Conservation (phyloP, 37 sponge, comb jelly and placozoan genomes). For the Oscarella lobularis region DNA sequence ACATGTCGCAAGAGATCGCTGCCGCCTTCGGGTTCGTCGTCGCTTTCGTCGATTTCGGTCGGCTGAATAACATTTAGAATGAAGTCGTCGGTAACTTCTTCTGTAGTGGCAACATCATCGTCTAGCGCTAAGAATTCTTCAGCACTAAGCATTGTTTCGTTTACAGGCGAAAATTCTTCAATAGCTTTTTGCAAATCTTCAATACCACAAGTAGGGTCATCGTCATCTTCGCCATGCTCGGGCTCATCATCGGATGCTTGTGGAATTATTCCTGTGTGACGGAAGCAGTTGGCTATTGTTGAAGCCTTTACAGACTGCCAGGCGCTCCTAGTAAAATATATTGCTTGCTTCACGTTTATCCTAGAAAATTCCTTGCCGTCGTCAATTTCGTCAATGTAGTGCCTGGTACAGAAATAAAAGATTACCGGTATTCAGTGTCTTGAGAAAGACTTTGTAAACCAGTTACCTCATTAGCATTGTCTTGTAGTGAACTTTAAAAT, state of each 20-base stretch:
- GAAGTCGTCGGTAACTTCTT: not conserved
- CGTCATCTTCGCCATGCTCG: too few relatives aligned
- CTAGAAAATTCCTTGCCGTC: not conserved
- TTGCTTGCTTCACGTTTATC: constrained; percentile 6
- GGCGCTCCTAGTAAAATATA: constrained; percentile 7
- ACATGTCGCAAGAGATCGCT: not conserved
- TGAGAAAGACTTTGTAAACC: too few relatives aligned
- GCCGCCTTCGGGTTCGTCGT: not conserved
- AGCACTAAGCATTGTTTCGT: too few relatives aligned
- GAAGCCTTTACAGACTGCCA: not conserved
- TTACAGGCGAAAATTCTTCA: too few relatives aligned
- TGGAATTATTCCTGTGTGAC: constrained; percentile 2
- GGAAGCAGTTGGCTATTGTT: constrained; percentile 10
- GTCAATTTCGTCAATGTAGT: constrained; percentile 5
- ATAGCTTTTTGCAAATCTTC: too few relatives aligned
- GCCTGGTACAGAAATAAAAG: too few relatives aligned
- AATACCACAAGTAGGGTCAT: too few relatives aligned
- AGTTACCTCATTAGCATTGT: constrained; percentile 7
- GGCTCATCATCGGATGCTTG: too few relatives aligned
- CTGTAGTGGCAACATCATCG: not conserved
- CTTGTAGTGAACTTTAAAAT: constrained; percentile 17
- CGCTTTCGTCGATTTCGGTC: not conserved
- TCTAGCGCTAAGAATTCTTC: not conserved
- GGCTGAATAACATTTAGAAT: not conserved
- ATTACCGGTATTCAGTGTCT: too few relatives aligned